phyloP scores from a whole-genome alignment of 2,797 vertebrate genomes.

The Eutrigla gurnardus region DNA sequence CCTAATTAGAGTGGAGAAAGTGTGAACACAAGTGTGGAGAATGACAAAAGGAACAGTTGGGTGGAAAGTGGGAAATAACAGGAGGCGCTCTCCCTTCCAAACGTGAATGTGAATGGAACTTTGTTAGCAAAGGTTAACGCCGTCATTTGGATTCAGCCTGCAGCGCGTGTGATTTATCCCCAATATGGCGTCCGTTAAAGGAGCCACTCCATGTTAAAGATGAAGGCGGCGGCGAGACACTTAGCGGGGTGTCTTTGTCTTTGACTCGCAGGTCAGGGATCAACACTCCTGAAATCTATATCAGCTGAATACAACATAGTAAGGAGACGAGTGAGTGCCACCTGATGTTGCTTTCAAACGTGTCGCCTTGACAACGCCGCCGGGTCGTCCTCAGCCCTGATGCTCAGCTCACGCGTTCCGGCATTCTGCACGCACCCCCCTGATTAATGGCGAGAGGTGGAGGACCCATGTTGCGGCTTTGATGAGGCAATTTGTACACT shows the following conservation, averaged over 20 bases:
- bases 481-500: slow-evolving; percentile 81
- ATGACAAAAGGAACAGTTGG: slow-evolving; percentile 62
- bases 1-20: slow-evolving; percentile 71
- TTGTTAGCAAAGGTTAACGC: slow-evolving; percentile 74
- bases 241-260: slow-evolving; percentile 32
- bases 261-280: slow-evolving; percentile 34
- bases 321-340: neutral
- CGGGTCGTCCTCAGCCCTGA: slow-evolving; percentile 49
- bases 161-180: slow-evolving; percentile 69
- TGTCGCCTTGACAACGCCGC: neutral
- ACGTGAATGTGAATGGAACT: slow-evolving; percentile 69
- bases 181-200: slow-evolving; percentile 65
- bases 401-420: neutral
- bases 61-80: slow-evolving; percentile 55
- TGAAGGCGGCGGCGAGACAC: slow-evolving; percentile 16
- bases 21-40: slow-evolving; percentile 43
- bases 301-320: slow-evolving; percentile 21
- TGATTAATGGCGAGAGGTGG: slow-evolving; percentile 75
- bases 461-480: slow-evolving; percentile 76
- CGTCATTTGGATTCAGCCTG: slow-evolving; percentile 71
- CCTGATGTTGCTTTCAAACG: neutral
- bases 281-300: slow-evolving; percentile 9
- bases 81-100: slow-evolving; percentile 26
- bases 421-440: slow-evolving; percentile 26
- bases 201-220: slow-evolving; percentile 57